Conservation (phyloP, 2,888 invertebrate genomes). For the Euplagia quadripunctaria region DNA sequence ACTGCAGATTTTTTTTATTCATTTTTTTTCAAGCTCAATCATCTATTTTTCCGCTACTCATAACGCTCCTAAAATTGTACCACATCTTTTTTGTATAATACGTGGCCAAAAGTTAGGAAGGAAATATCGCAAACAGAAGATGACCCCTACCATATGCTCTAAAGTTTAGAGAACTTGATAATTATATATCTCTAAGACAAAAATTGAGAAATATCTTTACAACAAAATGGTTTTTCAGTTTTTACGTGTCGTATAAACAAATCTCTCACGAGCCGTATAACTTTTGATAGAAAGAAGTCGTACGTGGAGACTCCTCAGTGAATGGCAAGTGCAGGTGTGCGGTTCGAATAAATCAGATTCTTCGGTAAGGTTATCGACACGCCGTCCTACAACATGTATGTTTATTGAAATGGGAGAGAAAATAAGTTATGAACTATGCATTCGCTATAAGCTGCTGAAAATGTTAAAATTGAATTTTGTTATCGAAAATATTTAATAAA, state of each 20-base stretch:
- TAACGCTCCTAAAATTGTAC: too few relatives aligned
- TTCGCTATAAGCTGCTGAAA: slow-evolving; percentile 8
- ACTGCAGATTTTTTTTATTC: too few relatives aligned
- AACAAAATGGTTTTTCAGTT: slow-evolving; percentile 20
- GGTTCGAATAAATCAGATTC: slow-evolving; percentile 71
- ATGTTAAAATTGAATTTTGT: not conserved
- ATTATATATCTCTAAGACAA: not conserved
- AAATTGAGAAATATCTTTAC: not conserved
- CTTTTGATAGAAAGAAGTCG: slow-evolving; percentile 64
- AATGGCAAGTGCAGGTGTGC: slow-evolving; percentile 72
- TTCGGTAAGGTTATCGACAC: slow-evolving; percentile 71
- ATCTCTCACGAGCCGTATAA: slow-evolving; percentile 54
- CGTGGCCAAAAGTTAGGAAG: not conserved
- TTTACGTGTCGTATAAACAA: slow-evolving; percentile 39
- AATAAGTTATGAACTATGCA: slow-evolving; percentile 9
- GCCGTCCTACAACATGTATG: slow-evolving; percentile 27
- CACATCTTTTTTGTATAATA: too few relatives aligned
- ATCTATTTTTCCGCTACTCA: too few relatives aligned
- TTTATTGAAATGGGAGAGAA: slow-evolving; percentile 29
- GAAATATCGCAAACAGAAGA: not conserved
- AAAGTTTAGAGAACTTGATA: not conserved
- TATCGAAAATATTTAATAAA: not conserved
- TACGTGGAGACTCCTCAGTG: slow-evolving; percentile 58
- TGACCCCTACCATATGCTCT: not conserved
- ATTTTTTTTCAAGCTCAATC: too few relatives aligned